Evolutionary conservation across 2,888 invertebrate genomes (phyloP).

Genomic region (Pseudococcus jackbeardsleyi): DNA sequence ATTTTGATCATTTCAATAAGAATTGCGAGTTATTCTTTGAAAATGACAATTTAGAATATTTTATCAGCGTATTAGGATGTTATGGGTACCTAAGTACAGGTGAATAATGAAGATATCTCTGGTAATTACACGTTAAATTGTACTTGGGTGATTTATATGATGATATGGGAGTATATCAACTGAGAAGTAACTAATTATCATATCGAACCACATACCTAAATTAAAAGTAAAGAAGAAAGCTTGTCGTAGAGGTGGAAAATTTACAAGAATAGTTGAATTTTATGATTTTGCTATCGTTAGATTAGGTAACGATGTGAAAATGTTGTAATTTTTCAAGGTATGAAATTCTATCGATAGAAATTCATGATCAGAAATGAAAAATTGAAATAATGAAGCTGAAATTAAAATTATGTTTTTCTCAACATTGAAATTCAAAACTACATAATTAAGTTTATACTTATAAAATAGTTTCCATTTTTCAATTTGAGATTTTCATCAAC

Average conservation of each 20-base stretch:
- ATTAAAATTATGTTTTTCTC: too few relatives aligned
- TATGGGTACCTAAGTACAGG: neutral
- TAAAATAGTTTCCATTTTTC: too few relatives aligned
- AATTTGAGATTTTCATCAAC: too few relatives aligned
- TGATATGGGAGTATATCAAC: neutral
- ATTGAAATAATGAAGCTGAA: too few relatives aligned
- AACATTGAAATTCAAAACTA: too few relatives aligned
- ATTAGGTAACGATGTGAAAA: too few relatives aligned
- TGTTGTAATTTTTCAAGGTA: too few relatives aligned
- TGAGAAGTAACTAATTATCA: neutral
- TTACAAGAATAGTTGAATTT: too few relatives aligned
- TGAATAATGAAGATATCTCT: neutral
- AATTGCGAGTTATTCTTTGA: neutral
- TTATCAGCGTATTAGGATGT: neutral
- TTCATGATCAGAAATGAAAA: too few relatives aligned
- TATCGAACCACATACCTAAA: neutral
- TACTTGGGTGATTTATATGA: neutral
- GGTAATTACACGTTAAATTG: neutral
- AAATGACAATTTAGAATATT: neutral
- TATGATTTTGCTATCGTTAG: too few relatives aligned
- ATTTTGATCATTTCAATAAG: neutral
- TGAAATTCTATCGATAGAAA: too few relatives aligned
- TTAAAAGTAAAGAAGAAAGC: neutral
- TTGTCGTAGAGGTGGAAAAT: neutral
- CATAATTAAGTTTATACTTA: too few relatives aligned